Percentiles rank a stretch among this genome's conserved stretches.
phyloP scores from a whole-genome alignment of 2,888 invertebrate species.

The Tachina fera region DNA sequence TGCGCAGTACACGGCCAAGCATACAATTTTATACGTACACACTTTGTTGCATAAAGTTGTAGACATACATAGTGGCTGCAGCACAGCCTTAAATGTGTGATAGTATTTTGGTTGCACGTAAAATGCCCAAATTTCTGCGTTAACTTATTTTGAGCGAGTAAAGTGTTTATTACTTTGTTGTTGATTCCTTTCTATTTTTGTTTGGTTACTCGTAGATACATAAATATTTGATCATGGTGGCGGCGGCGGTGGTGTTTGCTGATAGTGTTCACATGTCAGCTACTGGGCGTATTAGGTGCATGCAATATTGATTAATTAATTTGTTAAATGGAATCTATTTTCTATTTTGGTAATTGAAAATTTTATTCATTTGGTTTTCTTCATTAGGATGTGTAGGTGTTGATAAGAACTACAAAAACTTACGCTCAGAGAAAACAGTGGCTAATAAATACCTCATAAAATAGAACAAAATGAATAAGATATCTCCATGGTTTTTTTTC shows the following conservation, averaged over 20 bases:
- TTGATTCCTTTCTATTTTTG: neutral
- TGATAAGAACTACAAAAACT: neutral
- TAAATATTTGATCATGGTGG: neutral
- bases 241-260: constrained; percentile 73
- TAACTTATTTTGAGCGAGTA: constrained; percentile 38
- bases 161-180: constrained; percentile 40
- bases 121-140: constrained; percentile 49
- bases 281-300: constrained; percentile 65
- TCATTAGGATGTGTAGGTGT: constrained; percentile 12
- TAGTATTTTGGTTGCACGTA: constrained; percentile 28
- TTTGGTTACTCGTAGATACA: neutral
- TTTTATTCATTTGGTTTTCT: constrained; percentile 1
- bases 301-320: constrained; percentile 70
- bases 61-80: neutral
- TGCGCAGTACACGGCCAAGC: neutral
- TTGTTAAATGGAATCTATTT: constrained; percentile 62
- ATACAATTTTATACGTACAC: neutral
- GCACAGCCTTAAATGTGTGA: constrained; percentile 11
- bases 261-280: constrained; percentile 74
- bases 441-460: no score
- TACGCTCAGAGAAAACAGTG: no score
- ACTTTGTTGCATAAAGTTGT: neutral
- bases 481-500: no score
- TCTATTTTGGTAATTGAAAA: constrained; percentile 31
- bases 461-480: no score